Evolutionary conservation across 2,797 vertebrate genomes (phyloP), one percentile per base, ranked within the genome.

Genomic region (Cottoperca gobio): DNA sequence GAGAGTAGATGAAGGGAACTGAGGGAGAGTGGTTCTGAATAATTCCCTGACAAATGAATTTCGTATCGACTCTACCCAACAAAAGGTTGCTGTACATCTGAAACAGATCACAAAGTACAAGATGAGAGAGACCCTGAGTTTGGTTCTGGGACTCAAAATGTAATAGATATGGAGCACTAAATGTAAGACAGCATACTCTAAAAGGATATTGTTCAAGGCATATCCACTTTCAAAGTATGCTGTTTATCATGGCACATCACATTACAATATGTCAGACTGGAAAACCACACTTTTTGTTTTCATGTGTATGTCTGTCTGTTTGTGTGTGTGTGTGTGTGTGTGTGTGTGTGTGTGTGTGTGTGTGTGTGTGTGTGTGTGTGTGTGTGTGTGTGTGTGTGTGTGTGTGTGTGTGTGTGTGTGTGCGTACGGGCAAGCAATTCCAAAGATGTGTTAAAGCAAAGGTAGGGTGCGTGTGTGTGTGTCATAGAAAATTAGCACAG

Each of bases 1-100:
- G 50, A 75, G 39, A 23, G 26, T 11, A 54, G 45, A 76, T 63
- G 65, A 75, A 77, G 37, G 53, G 33, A 80, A 61, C 16, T 28
- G 26, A 19, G 74, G 67, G 76, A 58, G 75, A 64, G 61, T 31
- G 45, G 14, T 35, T 21, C 35, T 72, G 69, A 87, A 81, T 85
- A 69, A 78, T 78, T 71, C 57, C 48, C 21, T 61, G 42, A 57
- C 70, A 84, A 79, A 77, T 79, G 52, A 79, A 79, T 49, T 49
- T 87, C 53, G 54, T 65, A 67, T 65, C 64, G 61, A 37, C 52
- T 52, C 37, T 6, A 12, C 40, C 70, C 52, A 73, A 35, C 24
- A 75, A 64, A 43, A 71, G 26, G 53, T 23, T 61, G 53, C 37
- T 57, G 50, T n/a, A 58, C 60, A 60, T 73, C 42, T 78, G 70